Evolutionary conservation across 2,113 vertebrate genomes (phyloP), one percentile per base, ranked within the genome.

Genomic region (Ophthalmolycus amberensis): DNA sequence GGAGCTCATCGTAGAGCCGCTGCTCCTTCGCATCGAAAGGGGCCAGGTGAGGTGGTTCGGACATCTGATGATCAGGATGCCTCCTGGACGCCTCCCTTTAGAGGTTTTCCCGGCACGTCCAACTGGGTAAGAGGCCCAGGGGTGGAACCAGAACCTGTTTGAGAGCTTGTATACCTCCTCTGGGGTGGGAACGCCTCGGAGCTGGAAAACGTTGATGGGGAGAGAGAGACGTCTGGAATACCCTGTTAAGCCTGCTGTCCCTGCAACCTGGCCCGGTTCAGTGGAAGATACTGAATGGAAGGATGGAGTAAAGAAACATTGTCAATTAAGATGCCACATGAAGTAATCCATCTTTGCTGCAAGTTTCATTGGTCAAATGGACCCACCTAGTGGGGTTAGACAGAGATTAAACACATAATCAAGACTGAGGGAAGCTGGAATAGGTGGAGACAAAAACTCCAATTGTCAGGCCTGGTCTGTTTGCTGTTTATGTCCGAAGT

Each of bases 401-500:
- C 3, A n/a, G 15, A 52, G 4, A 48, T 32, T 29, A 63, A 70
- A 70, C 5, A 62, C 5, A 9, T 22, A 22, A 38, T 38, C 29
- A 38, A 32, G 40, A 34, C 9, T 52, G 1, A 50, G n/a, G 50
- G 22, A 54, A 20, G 44, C 1, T 67, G 5, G 29, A 44, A 69
- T 15, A 62, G 6, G 22, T 54, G 1, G 12, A 66, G 42, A 72
- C 1, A 38, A 85, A 75, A 75, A 32, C 29, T 18, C 5, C 42
- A 54, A 1, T 40, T 15, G 0, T 69, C 37, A 20, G 7, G 14
- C 15, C n/a, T 27, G 25, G 54, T 63, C 58, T 63, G 48, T 84
- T 75, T 86, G 50, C 32, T 71, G 60, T 90, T 80, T 58, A 42
- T 81, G 60, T 77, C 44, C 64, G 75, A 50, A 84, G 87, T 75